Evolutionary conservation across 2,113 vertebrate genomes (phyloP).

Genomic region (Puntigrus tetrazona): DNA sequence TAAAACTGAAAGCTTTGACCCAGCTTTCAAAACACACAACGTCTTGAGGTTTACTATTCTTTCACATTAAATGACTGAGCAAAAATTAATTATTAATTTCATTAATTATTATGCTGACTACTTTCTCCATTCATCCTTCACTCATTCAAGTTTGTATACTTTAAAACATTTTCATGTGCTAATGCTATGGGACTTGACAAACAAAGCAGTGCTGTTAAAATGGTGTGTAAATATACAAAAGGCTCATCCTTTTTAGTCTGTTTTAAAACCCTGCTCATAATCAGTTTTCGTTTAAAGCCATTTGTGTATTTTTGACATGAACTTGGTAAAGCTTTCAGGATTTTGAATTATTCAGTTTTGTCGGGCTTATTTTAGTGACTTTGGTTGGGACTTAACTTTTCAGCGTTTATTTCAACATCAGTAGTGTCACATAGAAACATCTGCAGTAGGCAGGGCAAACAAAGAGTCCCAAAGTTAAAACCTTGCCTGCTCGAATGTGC

Average conservation of each 20-base stretch:
- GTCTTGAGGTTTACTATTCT: constrained; percentile 14
- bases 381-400: neutral
- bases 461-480: neutral
- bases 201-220: neutral
- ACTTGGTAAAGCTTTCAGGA: constrained; percentile 34
- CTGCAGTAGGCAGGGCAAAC: neutral
- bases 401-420: neutral
- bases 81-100: constrained; percentile 49
- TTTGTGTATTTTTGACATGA: neutral
- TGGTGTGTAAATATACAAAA: neutral
- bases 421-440: neutral
- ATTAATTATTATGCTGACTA: constrained; percentile 42
- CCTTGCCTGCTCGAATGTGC: neutral
- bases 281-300: neutral
- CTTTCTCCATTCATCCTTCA: constrained; percentile 24
- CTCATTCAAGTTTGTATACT: neutral
- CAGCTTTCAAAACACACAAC: neutral
- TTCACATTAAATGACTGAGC: constrained; percentile 18
- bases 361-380: neutral
- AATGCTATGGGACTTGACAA: neutral
- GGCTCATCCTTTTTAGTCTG: neutral
- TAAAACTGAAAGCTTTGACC: neutral
- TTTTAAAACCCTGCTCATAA: neutral
- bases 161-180: neutral
- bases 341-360: constrained; percentile 37